A percentile compares a stretch with the other conserved stretches of the same genome.
Conservation (phyloP, 2,113 vertebrate species). For the Cololabis saira region DNA sequence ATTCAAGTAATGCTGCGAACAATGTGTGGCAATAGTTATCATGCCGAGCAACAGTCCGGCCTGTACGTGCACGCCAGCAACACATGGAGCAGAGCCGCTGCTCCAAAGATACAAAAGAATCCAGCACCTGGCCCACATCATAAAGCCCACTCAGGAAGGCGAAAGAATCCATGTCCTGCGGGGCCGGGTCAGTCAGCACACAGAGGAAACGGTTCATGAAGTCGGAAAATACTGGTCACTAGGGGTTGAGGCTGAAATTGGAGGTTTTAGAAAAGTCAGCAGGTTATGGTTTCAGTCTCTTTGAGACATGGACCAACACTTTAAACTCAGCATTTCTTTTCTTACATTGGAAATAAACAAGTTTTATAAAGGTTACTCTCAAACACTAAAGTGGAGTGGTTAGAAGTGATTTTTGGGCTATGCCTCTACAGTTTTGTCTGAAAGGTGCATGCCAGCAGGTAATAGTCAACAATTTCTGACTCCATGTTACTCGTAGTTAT, state of each 20-base stretch:
- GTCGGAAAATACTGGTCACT: background rate
- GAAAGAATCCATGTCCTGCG: background rate
- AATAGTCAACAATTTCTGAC: background rate
- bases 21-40: background rate
- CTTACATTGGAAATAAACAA: background rate
- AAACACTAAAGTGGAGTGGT: background rate
- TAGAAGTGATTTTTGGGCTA: background rate
- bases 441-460: slow-evolving; percentile 2
- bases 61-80: background rate
- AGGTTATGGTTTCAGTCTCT: background rate
- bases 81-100: background rate
- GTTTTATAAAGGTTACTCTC: background rate
- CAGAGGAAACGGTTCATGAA: background rate
- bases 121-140: background rate
- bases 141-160: background rate
- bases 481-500: too few species aligned
- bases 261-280: background rate
- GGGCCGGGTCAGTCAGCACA: background rate
- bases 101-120: background rate
- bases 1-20: too few species aligned
- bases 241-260: background rate
- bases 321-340: background rate
- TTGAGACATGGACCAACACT: background rate
- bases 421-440: background rate
- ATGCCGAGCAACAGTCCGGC: background rate